Percentiles rank a stretch among this genome's conserved stretches.
phyloP scores from a whole-genome alignment of 2,113 vertebrate genomes.

The Rousettus leschenaultii region DNA sequence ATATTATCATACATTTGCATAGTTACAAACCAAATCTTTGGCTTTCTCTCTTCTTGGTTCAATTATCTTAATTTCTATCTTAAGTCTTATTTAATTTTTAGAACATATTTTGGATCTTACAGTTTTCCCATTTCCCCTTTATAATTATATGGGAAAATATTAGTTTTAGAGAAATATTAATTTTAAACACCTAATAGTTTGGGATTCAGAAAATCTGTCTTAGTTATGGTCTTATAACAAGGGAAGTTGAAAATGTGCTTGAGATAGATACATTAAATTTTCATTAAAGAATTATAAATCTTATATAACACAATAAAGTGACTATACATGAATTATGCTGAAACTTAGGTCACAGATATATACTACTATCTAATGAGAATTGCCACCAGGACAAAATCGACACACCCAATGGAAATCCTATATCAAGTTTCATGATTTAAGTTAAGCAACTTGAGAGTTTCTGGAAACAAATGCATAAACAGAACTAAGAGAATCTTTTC shows the following conservation, averaged over 20 bases:
- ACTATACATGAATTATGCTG: not conserved
- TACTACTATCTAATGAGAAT: not conserved
- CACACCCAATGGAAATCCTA: constrained; percentile 33
- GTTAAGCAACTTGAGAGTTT: constrained; percentile 38
- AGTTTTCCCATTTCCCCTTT: not conserved
- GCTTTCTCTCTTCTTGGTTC: not conserved
- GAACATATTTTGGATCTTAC: not conserved
- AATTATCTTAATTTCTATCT: not conserved
- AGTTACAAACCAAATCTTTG: not conserved
- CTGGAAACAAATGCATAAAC: constrained; percentile 36
- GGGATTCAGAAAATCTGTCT: not conserved
- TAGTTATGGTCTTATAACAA: not conserved
- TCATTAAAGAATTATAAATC: not conserved
- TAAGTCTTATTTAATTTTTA: not conserved
- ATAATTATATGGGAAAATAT: not conserved
- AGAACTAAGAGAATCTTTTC: constrained; percentile 18
- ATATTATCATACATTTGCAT: not conserved
- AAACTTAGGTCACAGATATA: not conserved
- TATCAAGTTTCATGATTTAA: constrained; percentile 48
- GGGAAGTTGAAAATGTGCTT: not conserved
- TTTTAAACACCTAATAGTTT: not conserved
- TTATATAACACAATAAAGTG: not conserved
- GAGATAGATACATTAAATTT: not conserved
- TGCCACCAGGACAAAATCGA: constrained; percentile 26
- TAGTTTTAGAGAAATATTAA: not conserved